Base-by-base conservation (phyloP, 2,888 invertebrate species). In the Branchipolynoe longqiensis region DNA sequence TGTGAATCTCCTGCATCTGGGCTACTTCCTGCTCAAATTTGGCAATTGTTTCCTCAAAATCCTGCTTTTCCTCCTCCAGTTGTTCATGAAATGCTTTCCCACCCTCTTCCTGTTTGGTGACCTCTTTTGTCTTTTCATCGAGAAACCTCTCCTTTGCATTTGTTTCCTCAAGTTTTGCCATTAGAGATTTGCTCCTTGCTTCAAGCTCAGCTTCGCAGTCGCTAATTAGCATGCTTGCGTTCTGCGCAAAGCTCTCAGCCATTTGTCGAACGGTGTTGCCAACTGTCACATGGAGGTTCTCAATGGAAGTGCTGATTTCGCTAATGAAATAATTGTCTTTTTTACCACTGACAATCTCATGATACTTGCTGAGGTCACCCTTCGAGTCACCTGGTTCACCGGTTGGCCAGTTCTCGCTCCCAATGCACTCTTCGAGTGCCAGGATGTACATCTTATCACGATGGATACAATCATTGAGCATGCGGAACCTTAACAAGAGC, bases 21-120 rank as follows among this genome's bases (percentile, higher is more conserved):
- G 86, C 84, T 33, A 89, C 59, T 40, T 90, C 90, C 12, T 86
- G 85, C 69, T 88, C 88, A 8, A 89, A 84, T 64, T 87, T 87
- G 58, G 84, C 86, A 62, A 88, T 87, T 28, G 87, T 69, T 41
- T 74, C 83, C 59, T 89, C 85, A 62, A 89, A 88, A 28, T 84
- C 84, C 22, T 81, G 28, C n/a, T n/a, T 36, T 58, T 82, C 64
- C 25, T 84, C 74, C 25, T 78, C n/a, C 1, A 54, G 73, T 28
- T 64, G 36, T 14, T 78, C 74, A 12, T 28, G 28, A 18, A 38
- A 69, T 4, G 62, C 64, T 31, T 40, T 22, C 0, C 83, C 18
- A 18, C 18, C 18, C 31, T 82, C 54, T 73, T 82, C 83, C 25
- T 64, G 48, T 62, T 69, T 83, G 0, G 36, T 73, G 28, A 81